Conservation (phyloP, 2,113 vertebrate genomes). For the Oceanites oceanicus region DNA sequence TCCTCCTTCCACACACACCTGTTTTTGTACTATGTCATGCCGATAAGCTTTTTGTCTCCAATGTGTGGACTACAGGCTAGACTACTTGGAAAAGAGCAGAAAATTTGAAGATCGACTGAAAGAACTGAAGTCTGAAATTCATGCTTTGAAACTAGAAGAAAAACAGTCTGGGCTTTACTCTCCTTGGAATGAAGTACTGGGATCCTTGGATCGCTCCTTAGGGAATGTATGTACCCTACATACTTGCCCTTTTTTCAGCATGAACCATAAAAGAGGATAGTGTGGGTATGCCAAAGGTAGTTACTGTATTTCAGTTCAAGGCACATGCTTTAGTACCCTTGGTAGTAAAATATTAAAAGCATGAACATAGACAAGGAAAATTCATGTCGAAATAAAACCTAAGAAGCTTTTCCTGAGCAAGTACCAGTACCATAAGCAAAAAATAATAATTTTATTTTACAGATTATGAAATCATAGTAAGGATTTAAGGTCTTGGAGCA, state of each 20-base stretch:
- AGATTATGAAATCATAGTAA: background rate
- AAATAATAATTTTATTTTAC: background rate
- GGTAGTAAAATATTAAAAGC: background rate
- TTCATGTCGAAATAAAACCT: background rate
- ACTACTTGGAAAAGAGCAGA: slow-evolving; percentile 92
- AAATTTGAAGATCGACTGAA: slow-evolving; percentile 89
- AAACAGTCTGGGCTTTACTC: slow-evolving; percentile 73
- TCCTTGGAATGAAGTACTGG: slow-evolving; percentile 66
- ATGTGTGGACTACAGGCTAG: slow-evolving; percentile 72
- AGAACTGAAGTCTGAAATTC: slow-evolving; percentile 89
- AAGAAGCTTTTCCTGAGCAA: background rate
- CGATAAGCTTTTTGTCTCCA: background rate
- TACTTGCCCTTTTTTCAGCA: background rate
- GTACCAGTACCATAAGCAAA: background rate
- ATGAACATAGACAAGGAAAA: background rate
- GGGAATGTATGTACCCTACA: slow-evolving; percentile 69
- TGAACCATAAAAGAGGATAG: background rate
- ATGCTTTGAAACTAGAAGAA: slow-evolving; percentile 88
- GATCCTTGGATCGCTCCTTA: slow-evolving; percentile 77
- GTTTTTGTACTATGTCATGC: background rate
- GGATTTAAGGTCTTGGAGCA: background rate
- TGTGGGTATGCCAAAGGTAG: background rate
- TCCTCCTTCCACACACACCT: background rate
- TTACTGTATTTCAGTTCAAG: background rate
- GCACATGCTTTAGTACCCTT: background rate